Evolutionary conservation across 2,888 invertebrate species (phyloP), one percentile per base, ranked within the genome.

Genomic region (Agriotes lineatus): DNA sequence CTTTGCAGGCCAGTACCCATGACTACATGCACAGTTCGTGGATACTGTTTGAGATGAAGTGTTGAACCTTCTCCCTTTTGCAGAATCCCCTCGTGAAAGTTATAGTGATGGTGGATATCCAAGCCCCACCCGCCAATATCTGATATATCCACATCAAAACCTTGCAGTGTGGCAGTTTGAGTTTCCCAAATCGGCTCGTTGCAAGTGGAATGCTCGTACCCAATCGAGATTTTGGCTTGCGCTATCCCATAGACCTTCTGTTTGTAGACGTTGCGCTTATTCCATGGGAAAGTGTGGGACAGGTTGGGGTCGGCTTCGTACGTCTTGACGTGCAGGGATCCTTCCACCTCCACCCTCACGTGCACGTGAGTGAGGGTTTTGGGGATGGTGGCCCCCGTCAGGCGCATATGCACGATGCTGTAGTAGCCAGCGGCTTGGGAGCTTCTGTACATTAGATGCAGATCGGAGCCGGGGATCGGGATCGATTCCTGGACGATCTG

Each of bases 91-190:
- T 99, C 97, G 81, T 97, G 96, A 88, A 97, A 97, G 84, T 99
- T 99, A 85, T 98, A 98, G 83, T 97, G 96, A 85, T 99, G 99
- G 85, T 99, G 98, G 72, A 98, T 96, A 82, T 99, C 96, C 61
- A 99, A 86, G 57, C 98, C 97, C 98, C 98, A 99, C 50, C 97
- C 97, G 0, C 98, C 98, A 61, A 98, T 94, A 82, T 97, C 97
- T 0, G 98, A 96, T 73, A 97, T 97, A 79, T 96, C 96, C 56
- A 98, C 96, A 83, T 97, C 97, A 84, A 96, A 97, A 18, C 98
- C 98, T 83, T 96, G 95, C 77, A 99, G 85, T 35, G 94, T 95
- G 1, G 96, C 95, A 0, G 96, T 96, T 84, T 96, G 95, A 1
- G 95, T 95, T 77, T 96, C 96, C 99, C 99, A 99, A 35, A 98